Evolutionary conservation across 64 coral and sea anemone species (phyloP), one percentile per base, ranked within the genome.

Genomic region (Montipora capricornis): DNA sequence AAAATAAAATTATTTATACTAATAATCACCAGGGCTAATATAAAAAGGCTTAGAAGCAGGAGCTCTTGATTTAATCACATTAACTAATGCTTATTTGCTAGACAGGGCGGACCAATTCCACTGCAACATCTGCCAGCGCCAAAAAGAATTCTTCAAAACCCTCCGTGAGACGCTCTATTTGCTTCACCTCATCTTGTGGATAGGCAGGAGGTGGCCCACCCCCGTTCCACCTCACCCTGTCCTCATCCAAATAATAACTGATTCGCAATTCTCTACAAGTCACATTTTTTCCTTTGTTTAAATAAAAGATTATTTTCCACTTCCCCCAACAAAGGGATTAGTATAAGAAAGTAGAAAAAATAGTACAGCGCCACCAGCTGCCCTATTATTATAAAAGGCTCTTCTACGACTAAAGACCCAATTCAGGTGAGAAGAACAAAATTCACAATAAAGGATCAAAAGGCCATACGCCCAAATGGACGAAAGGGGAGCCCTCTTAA

Each of bases 1-100:
- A 94, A 87, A 51, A 86, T 94, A 87, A 88, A 88, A 89, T 79
- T 79, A 74, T 94, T 88, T 61, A 94, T 86, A 88, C 92, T 94
- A 70, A 88, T 88, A 88, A 94, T 88, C 79, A 94, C 88, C 88
- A 94, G 79, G 46, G 60, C 83, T 76, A 93, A 93, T 88, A 79
- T 93, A 87, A 93, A 80, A 78, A 78, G 87, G 80, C 92, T 93
- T 89, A 93, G 80, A 74, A 93, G 79, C 77, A 93, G 80, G 81
- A 85, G 51, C 51, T 53, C 51, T 53, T 53, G 51, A 53, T 53
- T 53, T 53, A 53, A 53, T 53, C 4, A 53, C 51, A 53, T 8
- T 8, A 8, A 8, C 8, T 8, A 6, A 6, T 53, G 8, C 51
- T 53, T 53, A 53, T 53, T 53, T 53, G 8, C 8, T 53, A 53